phyloP scores from a whole-genome alignment of 1,140 invertebrate genomes.

The Eriosoma lanigerum region DNA sequence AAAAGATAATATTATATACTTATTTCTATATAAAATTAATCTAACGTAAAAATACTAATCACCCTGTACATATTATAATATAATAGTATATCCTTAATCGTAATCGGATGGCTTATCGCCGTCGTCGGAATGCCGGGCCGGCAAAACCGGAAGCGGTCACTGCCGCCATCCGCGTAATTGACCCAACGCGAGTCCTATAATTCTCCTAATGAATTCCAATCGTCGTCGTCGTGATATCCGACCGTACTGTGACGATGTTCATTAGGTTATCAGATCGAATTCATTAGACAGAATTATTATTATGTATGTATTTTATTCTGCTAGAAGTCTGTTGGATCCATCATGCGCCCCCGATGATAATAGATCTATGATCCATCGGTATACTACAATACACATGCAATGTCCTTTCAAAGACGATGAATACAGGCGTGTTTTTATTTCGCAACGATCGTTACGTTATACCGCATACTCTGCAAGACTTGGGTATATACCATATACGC shows the following conservation, averaged over 20 bases:
- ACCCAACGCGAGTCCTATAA: background rate
- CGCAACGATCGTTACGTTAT: background rate
- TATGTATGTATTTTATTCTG: too few species aligned
- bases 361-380: background rate
- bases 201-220: background rate
- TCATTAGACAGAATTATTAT: constrained; percentile 42
- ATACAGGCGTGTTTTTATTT: background rate
- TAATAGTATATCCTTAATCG: background rate
- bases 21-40: too few species aligned
- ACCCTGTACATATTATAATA: too few species aligned
- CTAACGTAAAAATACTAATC: too few species aligned
- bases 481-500: background rate
- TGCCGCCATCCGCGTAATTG: background rate
- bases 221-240: constrained; percentile 28
- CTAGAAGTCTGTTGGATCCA: background rate
- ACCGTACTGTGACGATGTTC: background rate
- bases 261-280: constrained; percentile 46
- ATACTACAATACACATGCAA: too few species aligned
- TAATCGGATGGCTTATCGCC: constrained; percentile 20
- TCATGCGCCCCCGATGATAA: background rate
- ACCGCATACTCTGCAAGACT: too few species aligned
- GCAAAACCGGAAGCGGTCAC: constrained; percentile 15
- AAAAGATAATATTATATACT: too few species aligned
- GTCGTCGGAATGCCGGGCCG: background rate
- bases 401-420: too few species aligned